Evolutionary conservation across 2,797 vertebrate genomes (phyloP).

Genomic region (Alauda arvensis): DNA sequence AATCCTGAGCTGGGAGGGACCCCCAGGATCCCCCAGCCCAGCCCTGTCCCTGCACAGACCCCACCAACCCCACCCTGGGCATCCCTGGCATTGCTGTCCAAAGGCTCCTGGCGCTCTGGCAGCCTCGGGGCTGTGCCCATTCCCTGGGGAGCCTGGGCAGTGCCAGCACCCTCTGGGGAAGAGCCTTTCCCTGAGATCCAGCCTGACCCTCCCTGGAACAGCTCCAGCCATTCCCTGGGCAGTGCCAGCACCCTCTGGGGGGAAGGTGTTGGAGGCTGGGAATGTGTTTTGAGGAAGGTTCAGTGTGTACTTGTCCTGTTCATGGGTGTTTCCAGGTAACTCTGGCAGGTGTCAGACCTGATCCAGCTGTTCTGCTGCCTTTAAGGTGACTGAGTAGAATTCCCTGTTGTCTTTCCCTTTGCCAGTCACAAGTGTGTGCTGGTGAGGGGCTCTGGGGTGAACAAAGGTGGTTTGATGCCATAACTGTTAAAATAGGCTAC

Average conservation of each 20-base stretch:
- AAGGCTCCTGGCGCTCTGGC: neutral
- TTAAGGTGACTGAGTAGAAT: neutral
- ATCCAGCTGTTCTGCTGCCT: neutral
- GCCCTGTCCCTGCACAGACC: rapidly evolving
- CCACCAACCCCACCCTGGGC: neutral
- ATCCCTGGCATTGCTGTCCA: neutral
- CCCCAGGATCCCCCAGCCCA: rapidly evolving
- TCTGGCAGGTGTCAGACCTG: neutral
- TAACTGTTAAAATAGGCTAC: neutral
- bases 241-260: neutral
- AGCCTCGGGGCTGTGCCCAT: neutral
- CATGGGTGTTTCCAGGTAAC: neutral
- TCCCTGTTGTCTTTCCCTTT: neutral
- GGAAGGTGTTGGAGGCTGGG: neutral
- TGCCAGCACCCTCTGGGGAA: neutral
- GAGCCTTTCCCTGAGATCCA: no score
- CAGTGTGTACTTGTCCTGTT: neutral
- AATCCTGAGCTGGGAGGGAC: rapidly evolving
- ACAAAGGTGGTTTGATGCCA: neutral
- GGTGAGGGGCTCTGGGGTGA: neutral
- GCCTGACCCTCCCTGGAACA: no score
- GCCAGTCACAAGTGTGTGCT: neutral
- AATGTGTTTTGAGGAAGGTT: neutral
- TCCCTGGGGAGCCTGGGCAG: neutral
- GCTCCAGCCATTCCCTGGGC: neutral